Base-by-base conservation (phyloP, 2,797 vertebrate species). In the Tapera naevia region DNA sequence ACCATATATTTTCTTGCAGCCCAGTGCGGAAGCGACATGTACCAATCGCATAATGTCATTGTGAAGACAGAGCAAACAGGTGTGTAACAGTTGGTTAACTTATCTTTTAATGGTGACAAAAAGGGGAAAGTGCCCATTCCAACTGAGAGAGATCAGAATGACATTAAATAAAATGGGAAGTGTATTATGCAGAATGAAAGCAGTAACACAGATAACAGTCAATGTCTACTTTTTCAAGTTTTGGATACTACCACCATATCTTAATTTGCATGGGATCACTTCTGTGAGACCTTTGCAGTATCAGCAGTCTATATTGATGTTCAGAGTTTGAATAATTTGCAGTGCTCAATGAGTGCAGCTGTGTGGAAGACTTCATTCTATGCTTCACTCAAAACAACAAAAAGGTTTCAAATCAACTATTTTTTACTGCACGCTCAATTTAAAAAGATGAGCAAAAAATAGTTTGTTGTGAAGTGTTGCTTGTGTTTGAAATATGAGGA, bases 41-140 rank as follows among this genome's bases (percentile, higher is more conserved):
- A 98, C 73, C 97, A 98, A 88, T 94, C 98, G 54, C 98, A 98
- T 74, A 98, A 98, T 41, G 97, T 98, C 90, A 97, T 98, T 80
- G 98, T 99, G 95, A 99, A 99, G 96, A 98, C 98, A 51, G 98
- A 99, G 90, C 98, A 98, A 96, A 94, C 97, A 61, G 98, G 98
- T 98, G 81, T 94, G 97, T 87, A 56, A 51, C n/a, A 64, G 65
- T 14, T 93, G 58, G 22, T 11, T 30, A 73, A 54, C 80, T 39
- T 60, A 33, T 32, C 50, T 41, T 80, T 41, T 70, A 25, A n/a
- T 46, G 16, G 35, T 60, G 45, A 50, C 32, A 53, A 62, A 74
- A 69, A 74, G 18, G 13, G 24, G 8, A 11, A 80, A 27, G 10
- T 21, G 3, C 13, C n/a, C 30, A 23, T 76, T 88, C 53, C 22